These are phyloP conservation scores for Balaeniceps rex DNA, from an alignment of 2,113 vertebrate species.

Conservation along the genomic window DNA sequence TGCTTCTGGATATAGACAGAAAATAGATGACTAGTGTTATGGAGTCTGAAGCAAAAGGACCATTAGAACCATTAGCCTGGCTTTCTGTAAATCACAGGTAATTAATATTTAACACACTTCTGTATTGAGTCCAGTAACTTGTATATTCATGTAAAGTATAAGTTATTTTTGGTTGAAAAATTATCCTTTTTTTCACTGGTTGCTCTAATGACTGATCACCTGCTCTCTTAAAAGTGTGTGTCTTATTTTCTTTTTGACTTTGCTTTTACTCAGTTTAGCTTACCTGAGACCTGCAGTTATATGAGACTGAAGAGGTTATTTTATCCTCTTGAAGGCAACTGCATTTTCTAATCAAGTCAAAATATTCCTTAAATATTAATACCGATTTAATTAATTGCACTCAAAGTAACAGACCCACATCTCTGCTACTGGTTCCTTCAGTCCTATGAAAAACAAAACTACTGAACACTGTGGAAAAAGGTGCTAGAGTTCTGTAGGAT, in stretches of 20 bases:
- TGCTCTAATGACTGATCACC: not conserved
- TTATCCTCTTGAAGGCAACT: not conserved
- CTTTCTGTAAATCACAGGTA: not conserved
- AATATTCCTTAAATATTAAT: not conserved
- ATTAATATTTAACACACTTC: not conserved
- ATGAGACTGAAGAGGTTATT: not conserved
- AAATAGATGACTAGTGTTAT: not conserved
- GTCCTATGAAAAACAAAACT: not conserved
- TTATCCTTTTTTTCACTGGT: not conserved
- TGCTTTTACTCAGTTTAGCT: not conserved
- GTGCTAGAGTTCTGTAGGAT: not conserved
- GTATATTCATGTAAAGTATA: not conserved
- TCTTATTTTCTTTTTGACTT: not conserved
- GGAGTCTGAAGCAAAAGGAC: not conserved
- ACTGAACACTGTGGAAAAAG: not conserved
- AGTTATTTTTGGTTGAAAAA: not conserved
- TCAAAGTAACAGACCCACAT: not conserved
- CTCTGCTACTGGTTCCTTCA: not conserved
- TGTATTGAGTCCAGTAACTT: not conserved
- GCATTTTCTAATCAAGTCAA: not conserved
- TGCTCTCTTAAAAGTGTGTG: not conserved
- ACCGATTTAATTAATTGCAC: not conserved
- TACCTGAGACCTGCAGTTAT: not conserved
- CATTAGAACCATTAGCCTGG: not conserved
- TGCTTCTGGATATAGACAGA: not conserved